phyloP scores from a whole-genome alignment of 2,113 vertebrate species.

The Microcebus lehilahytsara region DNA sequence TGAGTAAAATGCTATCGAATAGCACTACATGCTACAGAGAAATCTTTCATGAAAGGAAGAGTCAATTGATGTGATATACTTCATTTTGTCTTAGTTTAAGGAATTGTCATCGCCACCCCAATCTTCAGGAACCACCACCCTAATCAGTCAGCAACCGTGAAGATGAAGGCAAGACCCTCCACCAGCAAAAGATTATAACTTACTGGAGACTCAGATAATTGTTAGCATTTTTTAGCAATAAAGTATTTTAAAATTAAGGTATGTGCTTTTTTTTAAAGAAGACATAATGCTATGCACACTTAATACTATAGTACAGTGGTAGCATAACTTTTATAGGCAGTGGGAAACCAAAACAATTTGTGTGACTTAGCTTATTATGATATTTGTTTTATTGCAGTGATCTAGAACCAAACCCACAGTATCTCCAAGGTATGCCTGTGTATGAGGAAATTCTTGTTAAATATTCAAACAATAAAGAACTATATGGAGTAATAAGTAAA shows the following conservation, averaged over 20 bases:
- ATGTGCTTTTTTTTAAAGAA: background rate
- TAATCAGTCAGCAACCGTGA: background rate
- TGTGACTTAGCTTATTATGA: background rate
- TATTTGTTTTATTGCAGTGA: background rate
- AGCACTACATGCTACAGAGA: background rate
- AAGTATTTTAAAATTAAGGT: background rate
- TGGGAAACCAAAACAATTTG: background rate
- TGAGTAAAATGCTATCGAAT: background rate
- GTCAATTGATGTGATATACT: background rate
- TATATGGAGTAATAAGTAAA: background rate
- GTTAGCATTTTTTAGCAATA: background rate
- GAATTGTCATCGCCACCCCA: background rate
- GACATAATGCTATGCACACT: background rate
- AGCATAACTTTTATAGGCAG: background rate
- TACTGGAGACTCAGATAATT: background rate
- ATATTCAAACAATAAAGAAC: background rate
- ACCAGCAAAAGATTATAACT: background rate
- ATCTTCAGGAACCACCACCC: background rate
- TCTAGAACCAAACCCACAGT: background rate
- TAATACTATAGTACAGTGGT: background rate
- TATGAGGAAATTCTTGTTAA: background rate
- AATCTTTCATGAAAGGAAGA: background rate
- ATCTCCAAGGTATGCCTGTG: background rate
- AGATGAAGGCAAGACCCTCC: background rate
- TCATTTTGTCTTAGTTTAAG: background rate